These are phyloP conservation scores for Alexandromys fortis DNA, from an alignment of 2,113 vertebrate genomes.

Conservation along the genomic window DNA sequence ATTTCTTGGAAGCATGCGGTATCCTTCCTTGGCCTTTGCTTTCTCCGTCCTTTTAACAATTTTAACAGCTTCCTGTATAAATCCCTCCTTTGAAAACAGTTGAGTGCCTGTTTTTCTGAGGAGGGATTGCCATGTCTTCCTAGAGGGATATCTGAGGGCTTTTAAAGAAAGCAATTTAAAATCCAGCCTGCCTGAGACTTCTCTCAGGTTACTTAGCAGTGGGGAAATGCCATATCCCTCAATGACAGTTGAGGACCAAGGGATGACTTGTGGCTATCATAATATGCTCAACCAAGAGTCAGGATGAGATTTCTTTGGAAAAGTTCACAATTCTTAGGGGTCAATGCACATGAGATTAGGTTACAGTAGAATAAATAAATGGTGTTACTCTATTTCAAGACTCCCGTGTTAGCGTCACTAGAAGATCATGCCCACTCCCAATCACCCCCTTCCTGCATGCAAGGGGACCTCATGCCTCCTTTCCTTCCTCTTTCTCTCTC, in stretches of 20 bases:
- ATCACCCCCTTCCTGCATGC: too few species aligned
- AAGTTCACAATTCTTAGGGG: neutral
- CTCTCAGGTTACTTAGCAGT: neutral
- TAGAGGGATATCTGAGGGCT: neutral
- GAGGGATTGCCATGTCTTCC: neutral
- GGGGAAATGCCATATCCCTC: neutral
- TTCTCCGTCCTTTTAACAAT: neutral
- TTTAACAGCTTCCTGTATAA: neutral
- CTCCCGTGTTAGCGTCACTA: accelerated
- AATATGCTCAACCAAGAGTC: neutral
- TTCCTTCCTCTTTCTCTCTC: too few species aligned
- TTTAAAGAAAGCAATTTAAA: neutral
- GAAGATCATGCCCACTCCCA: neutral
- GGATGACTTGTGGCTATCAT: neutral
- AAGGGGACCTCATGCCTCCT: too few species aligned
- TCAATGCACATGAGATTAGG: neutral
- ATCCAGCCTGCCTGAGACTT: neutral
- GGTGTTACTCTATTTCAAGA: neutral
- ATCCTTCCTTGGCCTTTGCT: neutral
- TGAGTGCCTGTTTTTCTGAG: neutral
- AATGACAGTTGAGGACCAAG: neutral
- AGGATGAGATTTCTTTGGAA: neutral
- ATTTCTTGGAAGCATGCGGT: neutral
- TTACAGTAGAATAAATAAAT: neutral
- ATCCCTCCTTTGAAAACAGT: neutral